Evolutionary conservation across 2,797 vertebrate species (phyloP).

Genomic region (Buceros bicornis): DNA sequence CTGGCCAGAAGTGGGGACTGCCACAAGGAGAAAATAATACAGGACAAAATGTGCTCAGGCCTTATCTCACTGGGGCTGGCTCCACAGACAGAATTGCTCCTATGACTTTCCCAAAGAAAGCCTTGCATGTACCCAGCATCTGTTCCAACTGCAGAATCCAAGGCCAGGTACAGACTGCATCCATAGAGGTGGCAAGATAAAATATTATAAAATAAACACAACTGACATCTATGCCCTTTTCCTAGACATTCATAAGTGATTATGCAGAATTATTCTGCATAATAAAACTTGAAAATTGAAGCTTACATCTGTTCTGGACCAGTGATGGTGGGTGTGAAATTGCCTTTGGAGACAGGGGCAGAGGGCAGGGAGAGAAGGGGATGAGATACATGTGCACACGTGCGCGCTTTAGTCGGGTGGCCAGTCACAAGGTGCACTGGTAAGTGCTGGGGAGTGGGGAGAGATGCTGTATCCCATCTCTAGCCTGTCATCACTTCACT

Average conservation of each 20-base stretch:
- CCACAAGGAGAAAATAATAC: neutral
- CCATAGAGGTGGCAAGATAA: neutral
- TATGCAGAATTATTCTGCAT: neutral
- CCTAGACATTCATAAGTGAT: neutral
- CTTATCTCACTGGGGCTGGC: fast-evolving
- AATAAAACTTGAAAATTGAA: neutral
- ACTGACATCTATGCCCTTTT: neutral
- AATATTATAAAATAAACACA: neutral
- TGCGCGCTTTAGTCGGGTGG: neutral
- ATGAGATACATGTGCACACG: fast-evolving
- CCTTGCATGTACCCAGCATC: fast-evolving
- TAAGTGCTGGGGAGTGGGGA: neutral
- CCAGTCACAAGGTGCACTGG: neutral
- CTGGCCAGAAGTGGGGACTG: neutral
- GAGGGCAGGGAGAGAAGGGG: neutral
- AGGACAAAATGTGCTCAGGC: neutral
- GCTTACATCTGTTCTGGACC: neutral
- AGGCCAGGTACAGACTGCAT: neutral
- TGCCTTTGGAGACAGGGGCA: neutral
- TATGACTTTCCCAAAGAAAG: neutral
- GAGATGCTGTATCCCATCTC: neutral
- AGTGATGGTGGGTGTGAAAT: neutral
- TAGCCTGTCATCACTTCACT: neutral
- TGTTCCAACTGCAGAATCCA: neutral
- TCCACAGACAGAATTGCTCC: neutral